Conservation (phyloP, 2,797 vertebrate species). For the Oreochromis mossambicus region DNA sequence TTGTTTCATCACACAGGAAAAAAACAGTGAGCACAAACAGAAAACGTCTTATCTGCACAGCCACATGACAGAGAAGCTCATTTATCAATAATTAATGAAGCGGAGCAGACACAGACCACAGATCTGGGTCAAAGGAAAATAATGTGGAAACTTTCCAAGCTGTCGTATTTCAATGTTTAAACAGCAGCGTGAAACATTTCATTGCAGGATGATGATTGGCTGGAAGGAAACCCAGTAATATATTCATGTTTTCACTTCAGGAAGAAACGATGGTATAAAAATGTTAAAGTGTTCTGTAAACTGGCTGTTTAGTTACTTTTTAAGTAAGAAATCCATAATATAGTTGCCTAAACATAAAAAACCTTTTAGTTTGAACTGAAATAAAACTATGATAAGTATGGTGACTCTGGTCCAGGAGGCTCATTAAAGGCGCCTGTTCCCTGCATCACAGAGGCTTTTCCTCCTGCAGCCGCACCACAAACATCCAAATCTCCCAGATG, state of each 20-base stretch:
- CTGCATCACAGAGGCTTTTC: not conserved
- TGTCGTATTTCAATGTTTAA: not conserved
- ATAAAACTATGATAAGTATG: rapidly evolving
- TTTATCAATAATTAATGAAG: constrained; percentile 8
- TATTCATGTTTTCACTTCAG: rapidly evolving
- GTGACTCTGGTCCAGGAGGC: rapidly evolving
- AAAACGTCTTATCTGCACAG: not conserved
- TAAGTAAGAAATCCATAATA: rapidly evolving
- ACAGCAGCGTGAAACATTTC: not conserved
- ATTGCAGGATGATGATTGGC: not conserved
- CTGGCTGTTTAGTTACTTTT: not conserved
- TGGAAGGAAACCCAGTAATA: rapidly evolving
- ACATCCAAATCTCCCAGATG: not conserved
- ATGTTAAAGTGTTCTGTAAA: not conserved
- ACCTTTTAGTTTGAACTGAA: not conserved
- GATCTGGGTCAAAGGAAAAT: not conserved
- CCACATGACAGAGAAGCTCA: not conserved
- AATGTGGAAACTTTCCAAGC: not conserved
- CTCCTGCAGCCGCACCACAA: not conserved
- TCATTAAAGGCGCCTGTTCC: not conserved
- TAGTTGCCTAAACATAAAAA: rapidly evolving
- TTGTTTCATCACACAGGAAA: not conserved
- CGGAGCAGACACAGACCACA: not conserved
- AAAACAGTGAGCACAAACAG: not conserved
- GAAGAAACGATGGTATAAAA: not conserved